A percentile compares a stretch with the other conserved stretches of the same genome.
Conservation (phyloP, 2,113 vertebrate genomes). For the Urocitellus parryii region DNA sequence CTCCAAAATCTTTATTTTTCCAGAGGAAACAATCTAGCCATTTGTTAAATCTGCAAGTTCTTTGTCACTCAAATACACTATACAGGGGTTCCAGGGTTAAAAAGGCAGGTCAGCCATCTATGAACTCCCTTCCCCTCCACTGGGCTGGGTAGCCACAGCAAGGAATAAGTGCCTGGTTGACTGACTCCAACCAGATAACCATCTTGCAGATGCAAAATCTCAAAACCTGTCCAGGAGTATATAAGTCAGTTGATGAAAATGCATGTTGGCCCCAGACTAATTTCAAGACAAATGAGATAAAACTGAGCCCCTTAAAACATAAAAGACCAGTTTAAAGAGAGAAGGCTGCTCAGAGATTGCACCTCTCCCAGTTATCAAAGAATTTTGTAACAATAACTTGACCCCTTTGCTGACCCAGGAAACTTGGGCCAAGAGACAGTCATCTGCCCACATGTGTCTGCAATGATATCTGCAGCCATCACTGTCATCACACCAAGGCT, state of each 20-base stretch:
- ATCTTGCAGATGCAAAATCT: neutral
- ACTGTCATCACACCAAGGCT: neutral
- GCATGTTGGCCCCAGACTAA: neutral
- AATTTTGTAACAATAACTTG: neutral
- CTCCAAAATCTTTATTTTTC: neutral
- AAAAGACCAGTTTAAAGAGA: neutral
- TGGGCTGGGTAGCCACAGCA: neutral
- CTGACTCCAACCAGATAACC: neutral
- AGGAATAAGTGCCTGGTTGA: neutral
- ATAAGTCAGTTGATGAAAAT: neutral
- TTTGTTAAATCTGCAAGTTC: neutral
- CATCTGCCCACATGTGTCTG: neutral
- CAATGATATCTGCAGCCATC: neutral
- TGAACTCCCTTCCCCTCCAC: neutral
- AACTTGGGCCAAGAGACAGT: neutral
- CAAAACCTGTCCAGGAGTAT: neutral
- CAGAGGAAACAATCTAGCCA: neutral
- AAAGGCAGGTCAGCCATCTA: neutral
- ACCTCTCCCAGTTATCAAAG: neutral
- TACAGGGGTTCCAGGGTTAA: neutral
- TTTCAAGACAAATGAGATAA: constrained; percentile 6
- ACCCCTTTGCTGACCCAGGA: neutral
- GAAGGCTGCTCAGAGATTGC: neutral
- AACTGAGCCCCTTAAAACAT: neutral
- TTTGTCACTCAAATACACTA: neutral